Base-by-base conservation (phyloP, 1,140 invertebrate species). In the Drosophila auraria region DNA sequence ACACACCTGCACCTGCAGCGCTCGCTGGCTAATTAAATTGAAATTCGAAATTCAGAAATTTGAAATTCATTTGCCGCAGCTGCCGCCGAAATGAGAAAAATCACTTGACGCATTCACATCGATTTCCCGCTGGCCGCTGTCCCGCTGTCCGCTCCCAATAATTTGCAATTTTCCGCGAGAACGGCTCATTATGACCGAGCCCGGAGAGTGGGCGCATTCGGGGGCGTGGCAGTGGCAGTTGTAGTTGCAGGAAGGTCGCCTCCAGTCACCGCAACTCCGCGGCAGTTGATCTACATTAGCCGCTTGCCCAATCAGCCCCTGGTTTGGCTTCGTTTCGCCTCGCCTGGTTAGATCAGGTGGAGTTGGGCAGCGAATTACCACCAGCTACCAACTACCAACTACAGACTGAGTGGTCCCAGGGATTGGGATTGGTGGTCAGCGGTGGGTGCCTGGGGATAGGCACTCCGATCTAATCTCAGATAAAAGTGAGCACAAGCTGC, bases 1-100 rank as follows among this genome's bases (percentile, higher is more conserved):
- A 63, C 38, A 61, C 50, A 36, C 25, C 56, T 42, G 74, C 54
- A 47, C 45, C 69, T 79, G 45, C 47, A 61, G 45, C 23, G 58
- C 33, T 49, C 53, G 72, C 66, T 66, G 60, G 73, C 82, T 77
- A 66, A 84, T 83, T 76, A 80, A 84, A 76, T 66, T 80, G 53
- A 36, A 45, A 57, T 42, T 20, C 17, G 23, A n/a, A 47, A 11
- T 33, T 33, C 9, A 11, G 33, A 33, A 59, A 63, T 40, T 56
- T 36, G 38, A 58, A 83, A 83, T 81, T 71, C 62, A 44, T 47
- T 70, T 59, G 58, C 47, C n/a, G 50, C 76, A 63, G 71, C 25
- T 58, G 63, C 44, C 15, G 47, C 38, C 36, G 36, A 40, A 56
- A 66, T 20, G 27, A 0, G 27, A 30, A 30, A 27, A 51, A 64